Base-by-base conservation (phyloP, 1,140 invertebrate species). In the Caerostris darwini region DNA sequence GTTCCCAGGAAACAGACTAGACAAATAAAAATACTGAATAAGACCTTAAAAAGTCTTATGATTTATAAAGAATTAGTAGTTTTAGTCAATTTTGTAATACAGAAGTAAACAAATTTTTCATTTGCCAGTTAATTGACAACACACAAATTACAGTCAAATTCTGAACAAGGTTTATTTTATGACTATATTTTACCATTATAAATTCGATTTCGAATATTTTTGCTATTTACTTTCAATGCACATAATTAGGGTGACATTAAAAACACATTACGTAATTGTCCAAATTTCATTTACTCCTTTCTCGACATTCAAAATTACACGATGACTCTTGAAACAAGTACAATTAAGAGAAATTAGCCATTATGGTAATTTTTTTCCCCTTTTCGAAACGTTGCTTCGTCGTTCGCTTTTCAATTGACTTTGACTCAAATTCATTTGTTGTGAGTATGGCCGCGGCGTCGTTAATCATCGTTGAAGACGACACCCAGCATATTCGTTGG, bases 391-490 rank as follows among this genome's bases (percentile, higher is more conserved):
- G 34, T 34, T 34, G 34, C 34, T 2, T 81, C 34, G 12, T 34
- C 34, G 8, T 8, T 34, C 53, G 34, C 71, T 5, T 77, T n/a
- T 17, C 71, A 34, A 5, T n/a, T 34, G n/a, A 81, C 71, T 81
- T 34, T 34, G 53, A 81, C 10, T 81, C 71, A 34, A 10, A 85
- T 85, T 85, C 53, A 85, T 85, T 85, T 85, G 82, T 85, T 85
- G 14, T 19, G 71, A 53, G n/a, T 53, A 54, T 54, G 82, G 82
- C 56, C 56, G 19, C 82, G 56, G 82, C 56, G 54, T 53, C 82
- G 50, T 85, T 85, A 85, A 56, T 85, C 82, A 57, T 85, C 19
- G 82, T 85, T 85, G 82, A 58, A n/a, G 53, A 85, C 56, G 82
- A 85, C 82, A 58, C 56, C n/a, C 53, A 85, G 56, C 82, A 85